These are phyloP conservation scores for Pogonocichla stellata DNA, from an alignment of 2,113 vertebrate species.

Conservation along the genomic window DNA sequence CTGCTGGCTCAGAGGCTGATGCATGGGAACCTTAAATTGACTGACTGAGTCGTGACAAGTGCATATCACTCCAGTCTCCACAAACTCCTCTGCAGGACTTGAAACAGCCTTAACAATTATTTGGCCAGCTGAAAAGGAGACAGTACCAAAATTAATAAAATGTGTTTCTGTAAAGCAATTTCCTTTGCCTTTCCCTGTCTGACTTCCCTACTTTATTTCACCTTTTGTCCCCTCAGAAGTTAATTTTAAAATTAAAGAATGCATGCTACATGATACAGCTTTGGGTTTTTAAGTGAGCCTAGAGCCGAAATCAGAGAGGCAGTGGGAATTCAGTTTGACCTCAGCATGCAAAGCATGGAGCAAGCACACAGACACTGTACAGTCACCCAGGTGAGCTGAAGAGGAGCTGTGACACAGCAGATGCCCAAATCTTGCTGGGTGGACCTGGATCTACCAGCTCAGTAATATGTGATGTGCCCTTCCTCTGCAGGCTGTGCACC, in stretches of 20 bases:
- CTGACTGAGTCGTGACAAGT: slow-evolving; percentile 23
- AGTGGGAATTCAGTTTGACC: slow-evolving; percentile 15
- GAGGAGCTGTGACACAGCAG: not conserved
- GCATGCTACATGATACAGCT: slow-evolving; percentile 33
- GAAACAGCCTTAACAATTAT: slow-evolving; percentile 21
- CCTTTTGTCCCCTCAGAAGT: slow-evolving; percentile 50
- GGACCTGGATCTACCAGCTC: not conserved
- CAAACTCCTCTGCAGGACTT: slow-evolving; percentile 37
- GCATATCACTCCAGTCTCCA: not conserved
- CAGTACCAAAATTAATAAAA: slow-evolving; percentile 66
- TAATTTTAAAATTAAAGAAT: slow-evolving; percentile 51
- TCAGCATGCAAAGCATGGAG: not conserved
- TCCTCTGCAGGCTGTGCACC: not conserved
- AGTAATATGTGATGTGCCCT: not conserved
- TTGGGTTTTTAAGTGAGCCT: slow-evolving; percentile 12
- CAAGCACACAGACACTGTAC: not conserved
- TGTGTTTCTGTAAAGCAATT: slow-evolving; percentile 59
- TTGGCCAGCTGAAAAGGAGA: slow-evolving; percentile 53
- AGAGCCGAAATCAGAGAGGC: slow-evolving; percentile 38
- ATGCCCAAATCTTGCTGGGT: not conserved
- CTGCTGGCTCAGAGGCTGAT: slow-evolving; percentile 11
- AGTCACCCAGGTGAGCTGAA: not conserved
- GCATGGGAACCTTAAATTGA: slow-evolving; percentile 35
- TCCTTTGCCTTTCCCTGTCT: slow-evolving; percentile 48
- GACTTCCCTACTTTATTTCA: slow-evolving; percentile 40